phyloP scores from a whole-genome alignment of 2,797 vertebrate species.

The Silurus lanzhouensis region DNA sequence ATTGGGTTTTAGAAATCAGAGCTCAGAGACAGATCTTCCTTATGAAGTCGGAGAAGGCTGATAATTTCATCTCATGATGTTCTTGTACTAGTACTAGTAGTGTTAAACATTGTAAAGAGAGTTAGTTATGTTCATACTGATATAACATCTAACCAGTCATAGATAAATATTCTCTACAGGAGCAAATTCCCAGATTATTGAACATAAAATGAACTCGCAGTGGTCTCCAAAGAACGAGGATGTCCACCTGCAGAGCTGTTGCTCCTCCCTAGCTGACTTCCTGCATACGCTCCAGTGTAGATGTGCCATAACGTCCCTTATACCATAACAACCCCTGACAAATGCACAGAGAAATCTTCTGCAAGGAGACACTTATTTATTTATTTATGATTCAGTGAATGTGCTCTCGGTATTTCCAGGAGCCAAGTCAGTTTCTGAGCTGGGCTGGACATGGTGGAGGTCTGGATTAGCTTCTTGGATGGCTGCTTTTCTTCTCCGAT shows the following conservation, averaged over 20 bases:
- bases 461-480: slow-evolving; percentile 38
- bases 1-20: background rate
- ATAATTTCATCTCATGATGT: background rate
- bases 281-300: background rate
- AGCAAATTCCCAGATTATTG: background rate
- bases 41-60: background rate
- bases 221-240: background rate
- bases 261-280: no score
- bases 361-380: background rate
- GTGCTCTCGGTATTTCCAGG: background rate
- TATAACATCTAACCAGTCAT: background rate
- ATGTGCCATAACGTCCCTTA: background rate
- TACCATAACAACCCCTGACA: background rate
- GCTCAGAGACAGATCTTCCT: no score
- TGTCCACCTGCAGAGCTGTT: background rate
- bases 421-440: slow-evolving; percentile 6
- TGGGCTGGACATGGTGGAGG: slow-evolving; percentile 9
- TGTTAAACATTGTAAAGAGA: no score
- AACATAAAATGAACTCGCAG: background rate
- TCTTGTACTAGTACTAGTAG: background rate
- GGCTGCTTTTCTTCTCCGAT: background rate
- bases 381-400: background rate
- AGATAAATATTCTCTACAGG: background rate
- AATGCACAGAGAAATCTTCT: background rate
- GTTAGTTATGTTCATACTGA: no score